Percentiles rank a stretch among this genome's conserved stretches.
These are phyloP conservation scores for Pterocles gutturalis DNA, from an alignment of 2,113 vertebrate genomes.

Conservation along the genomic window DNA sequence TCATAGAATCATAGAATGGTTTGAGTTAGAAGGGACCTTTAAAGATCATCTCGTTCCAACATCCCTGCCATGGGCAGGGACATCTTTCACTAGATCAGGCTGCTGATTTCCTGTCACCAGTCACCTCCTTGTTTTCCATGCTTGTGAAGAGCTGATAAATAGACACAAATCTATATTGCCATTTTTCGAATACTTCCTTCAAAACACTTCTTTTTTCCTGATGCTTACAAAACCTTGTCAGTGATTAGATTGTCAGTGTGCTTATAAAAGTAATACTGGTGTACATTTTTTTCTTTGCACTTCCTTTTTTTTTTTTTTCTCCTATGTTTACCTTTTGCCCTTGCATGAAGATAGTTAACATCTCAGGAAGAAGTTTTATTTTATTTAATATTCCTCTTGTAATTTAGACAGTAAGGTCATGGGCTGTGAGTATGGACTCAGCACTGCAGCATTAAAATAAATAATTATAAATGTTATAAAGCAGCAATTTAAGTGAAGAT, in stretches of 20 bases:
- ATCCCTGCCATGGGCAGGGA: too few species aligned
- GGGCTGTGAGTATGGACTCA: neutral
- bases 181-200: neutral
- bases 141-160: neutral
- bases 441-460: neutral
- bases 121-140: too few species aligned
- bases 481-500: neutral
- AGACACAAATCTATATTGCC: neutral
- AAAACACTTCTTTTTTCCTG: neutral
- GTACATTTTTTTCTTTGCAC: neutral
- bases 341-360: neutral
- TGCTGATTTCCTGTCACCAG: too few species aligned
- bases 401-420: neutral
- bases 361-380: neutral
- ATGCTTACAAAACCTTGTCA: neutral
- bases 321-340: neutral
- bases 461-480: neutral
- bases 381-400: neutral
- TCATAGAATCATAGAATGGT: too few species aligned
- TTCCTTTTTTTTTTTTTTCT: neutral
- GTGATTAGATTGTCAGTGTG: neutral
- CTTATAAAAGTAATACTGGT: neutral
- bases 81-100: too few species aligned
- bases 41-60: too few species aligned
- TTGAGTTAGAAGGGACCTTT: too few species aligned